Evolutionary conservation across 1,140 invertebrate genomes (phyloP).

Genomic region (Acromyrmex echinatior): DNA sequence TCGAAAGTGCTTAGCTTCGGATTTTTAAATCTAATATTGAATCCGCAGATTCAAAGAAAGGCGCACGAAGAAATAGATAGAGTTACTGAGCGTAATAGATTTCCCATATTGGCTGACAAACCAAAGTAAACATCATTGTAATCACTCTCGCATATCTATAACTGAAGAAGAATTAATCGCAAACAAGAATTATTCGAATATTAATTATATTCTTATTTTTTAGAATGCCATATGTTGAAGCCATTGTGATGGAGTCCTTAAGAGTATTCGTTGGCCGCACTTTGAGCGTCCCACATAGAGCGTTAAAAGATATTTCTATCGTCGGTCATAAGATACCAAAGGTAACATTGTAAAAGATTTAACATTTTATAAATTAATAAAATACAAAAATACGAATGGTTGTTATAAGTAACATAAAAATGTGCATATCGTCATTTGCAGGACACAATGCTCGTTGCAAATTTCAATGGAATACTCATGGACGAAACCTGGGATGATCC

Average conservation of each 20-base stretch:
- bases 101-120: conserved; percentile 91
- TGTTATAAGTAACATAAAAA: conserved; percentile 2
- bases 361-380: not conserved
- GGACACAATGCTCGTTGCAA: conserved; percentile 94
- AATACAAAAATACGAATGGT: conserved; percentile 11
- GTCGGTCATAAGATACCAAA: conserved; percentile 92
- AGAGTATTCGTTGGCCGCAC: conserved; percentile 93
- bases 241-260: conserved; percentile 91
- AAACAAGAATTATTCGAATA: conserved; percentile 22
- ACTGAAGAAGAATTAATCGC: conserved; percentile 2
- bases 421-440: conserved; percentile 80
- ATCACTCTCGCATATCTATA: not conserved
- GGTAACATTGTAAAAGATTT: conserved; percentile 81
- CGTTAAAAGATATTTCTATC: conserved; percentile 90
- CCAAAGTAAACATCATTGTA: conserved; percentile 86
- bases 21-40: conserved; percentile 92
- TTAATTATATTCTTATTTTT: conserved; percentile 15
- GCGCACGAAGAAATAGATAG: conserved; percentile 93
- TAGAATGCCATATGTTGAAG: conserved; percentile 93
- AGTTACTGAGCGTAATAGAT: conserved; percentile 90
- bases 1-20: conserved; percentile 92
- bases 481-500: conserved; percentile 91
- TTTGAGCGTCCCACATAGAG: conserved; percentile 93
- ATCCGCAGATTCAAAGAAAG: conserved; percentile 93
- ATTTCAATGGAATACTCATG: conserved; percentile 92